Evolutionary conservation across 35 echinoderm and acorn worm genomes (phyloP), one percentile per base, ranked within the genome.

Genomic region (Holothuria glaberrima): DNA sequence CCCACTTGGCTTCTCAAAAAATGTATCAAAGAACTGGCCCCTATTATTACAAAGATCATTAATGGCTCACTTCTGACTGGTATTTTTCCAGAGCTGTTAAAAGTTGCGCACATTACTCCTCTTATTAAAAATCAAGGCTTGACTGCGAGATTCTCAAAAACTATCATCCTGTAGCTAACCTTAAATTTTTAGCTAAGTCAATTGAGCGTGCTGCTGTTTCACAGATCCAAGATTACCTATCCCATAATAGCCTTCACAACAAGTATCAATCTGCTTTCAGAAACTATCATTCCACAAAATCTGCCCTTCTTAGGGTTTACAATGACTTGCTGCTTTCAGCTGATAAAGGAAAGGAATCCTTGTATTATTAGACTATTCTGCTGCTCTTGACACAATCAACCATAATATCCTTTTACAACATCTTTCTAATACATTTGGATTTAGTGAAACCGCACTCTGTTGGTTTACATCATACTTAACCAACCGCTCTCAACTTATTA

Each of bases 111-210:
- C 30, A n/a, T 89, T n/a, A 89, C 68, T 7, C 87, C 87, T 28
- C 24, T 89, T 6, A 74, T 89, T 22, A 89, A 89, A 61, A 89
- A 77, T 12, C 87, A 29, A 89, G 19, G 33, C 59, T 75, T 58
- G 68, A 89, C 22, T 21, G 10, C 2, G 68, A 89, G 45, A 71
- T n/a, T 27, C 41, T 88, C 14, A 88, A 58, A 31, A 91, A 88
- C 48, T 90, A 90, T 30, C 86, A 60, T 45, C 92, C 88, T 0
- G 82, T 92, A 26, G 72, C 87, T 21, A 89, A 77, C 30, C 56
- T 77, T 22, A 69, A 68, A 73, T 88, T 88, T 71, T 18, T 81
- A 0, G 69, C 76, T 48, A 81, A 81, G 22, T n/a, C 25, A 45
- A 45, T 80, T 80, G 76, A 80, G 46, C 76, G 52, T 48, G 76